phyloP scores from a whole-genome alignment of 2,113 vertebrate species.

The Glareola pratincola region DNA sequence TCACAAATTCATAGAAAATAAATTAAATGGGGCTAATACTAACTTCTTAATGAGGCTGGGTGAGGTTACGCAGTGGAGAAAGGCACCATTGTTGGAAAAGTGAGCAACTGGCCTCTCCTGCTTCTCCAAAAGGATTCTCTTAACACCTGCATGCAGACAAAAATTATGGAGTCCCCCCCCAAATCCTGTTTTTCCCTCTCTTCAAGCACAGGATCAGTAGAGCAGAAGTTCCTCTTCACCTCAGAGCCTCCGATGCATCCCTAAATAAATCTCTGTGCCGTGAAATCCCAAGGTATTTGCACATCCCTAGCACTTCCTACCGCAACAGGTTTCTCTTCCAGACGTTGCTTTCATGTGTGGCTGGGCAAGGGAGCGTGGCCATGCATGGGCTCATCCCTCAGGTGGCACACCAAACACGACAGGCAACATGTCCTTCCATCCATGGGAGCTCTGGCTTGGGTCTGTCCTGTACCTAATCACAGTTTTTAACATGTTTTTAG shows the following conservation, averaged over 20 bases:
- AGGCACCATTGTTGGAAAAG: background rate
- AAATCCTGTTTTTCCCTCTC: background rate
- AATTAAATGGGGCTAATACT: background rate
- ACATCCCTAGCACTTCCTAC: background rate
- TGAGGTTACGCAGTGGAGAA: background rate
- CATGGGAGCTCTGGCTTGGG: accelerated
- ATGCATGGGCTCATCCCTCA: background rate
- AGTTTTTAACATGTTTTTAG: accelerated
- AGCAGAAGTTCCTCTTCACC: background rate
- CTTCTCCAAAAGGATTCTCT: background rate
- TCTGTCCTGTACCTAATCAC: background rate
- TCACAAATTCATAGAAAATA: background rate
- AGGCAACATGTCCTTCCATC: background rate
- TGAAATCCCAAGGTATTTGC: background rate
- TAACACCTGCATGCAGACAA: background rate
- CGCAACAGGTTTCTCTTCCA: background rate
- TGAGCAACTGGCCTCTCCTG: background rate
- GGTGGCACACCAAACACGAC: accelerated
- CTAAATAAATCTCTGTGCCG: background rate
- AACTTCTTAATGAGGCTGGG: background rate
- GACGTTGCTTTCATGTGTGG: background rate
- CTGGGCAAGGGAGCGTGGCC: background rate
- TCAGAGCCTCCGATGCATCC: accelerated
- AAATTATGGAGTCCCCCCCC: background rate
- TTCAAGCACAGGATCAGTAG: background rate